Base-by-base conservation (phyloP, 1,140 invertebrate genomes). In the Drosophila bocki region DNA sequence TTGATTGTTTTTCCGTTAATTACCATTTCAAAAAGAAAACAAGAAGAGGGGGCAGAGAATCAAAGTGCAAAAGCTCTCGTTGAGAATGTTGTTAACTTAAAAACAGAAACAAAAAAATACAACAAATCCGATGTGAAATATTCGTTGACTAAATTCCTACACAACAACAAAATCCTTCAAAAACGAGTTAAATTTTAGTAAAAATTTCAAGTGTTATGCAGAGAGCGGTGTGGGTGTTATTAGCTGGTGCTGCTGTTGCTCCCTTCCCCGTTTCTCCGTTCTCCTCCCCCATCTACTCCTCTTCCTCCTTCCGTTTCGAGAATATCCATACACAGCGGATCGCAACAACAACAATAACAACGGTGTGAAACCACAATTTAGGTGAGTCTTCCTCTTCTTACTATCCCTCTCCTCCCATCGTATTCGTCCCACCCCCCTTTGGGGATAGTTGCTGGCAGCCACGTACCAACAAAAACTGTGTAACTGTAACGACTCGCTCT, bases 61-160 rank as follows among this genome's bases (percentile, higher is more conserved):
- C 51, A 44, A 56, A 70, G 48, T 72, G 50, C 37, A 69, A 82
- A 60, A 68, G 68, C 71, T 72, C 57, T 57, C 63, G 57, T 61
- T 64, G 74, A 88, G 50, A 84, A 90, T 88, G 77, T 84, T 84
- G 68, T 90, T 78, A 76, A 71, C 41, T 57, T 48, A 59, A 78
- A 42, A 13, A 72, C 70, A 72, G n/a, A 60, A 11, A 42, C 53
- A 51, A 39, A 39, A 22, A 37, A 22, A 35, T n/a, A 63, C 51
- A 57, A 32, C 8, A 69, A 48, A 68, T 50, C 45, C 64, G 22
- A 61, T 75, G 47, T 70, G 45, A 11, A 64, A 75, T 72, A 64
- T 67, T 68, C 37, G 64, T 42, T 63, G 41, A 78, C 53, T 64
- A 88, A 87, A 80, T 82, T 51, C 32, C 33, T 63, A 29, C 29